phyloP scores from a whole-genome alignment of 2,797 vertebrate genomes.

The Crax fasciolata region DNA sequence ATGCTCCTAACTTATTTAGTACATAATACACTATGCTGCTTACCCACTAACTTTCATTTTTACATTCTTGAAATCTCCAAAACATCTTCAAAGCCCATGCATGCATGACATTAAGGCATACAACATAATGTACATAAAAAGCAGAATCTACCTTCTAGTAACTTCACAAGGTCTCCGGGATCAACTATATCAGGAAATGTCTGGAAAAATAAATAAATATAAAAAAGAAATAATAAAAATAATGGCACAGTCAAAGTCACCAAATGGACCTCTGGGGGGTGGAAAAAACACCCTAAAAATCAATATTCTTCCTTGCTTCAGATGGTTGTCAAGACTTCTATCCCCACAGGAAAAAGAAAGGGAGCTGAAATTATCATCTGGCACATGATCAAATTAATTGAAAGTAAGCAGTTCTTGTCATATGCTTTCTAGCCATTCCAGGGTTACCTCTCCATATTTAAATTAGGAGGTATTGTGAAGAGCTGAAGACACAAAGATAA shows the following conservation, averaged over 20 bases:
- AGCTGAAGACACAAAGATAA: background rate
- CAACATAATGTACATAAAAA: constrained; percentile 11
- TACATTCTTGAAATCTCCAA: background rate
- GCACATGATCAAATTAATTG: background rate
- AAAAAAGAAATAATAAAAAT: background rate
- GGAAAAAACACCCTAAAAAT: background rate
- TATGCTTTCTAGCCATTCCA: background rate
- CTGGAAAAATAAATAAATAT: constrained; percentile 76
- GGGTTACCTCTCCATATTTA: background rate
- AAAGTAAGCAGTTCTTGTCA: background rate
- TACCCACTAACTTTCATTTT: background rate
- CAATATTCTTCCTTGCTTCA: background rate
- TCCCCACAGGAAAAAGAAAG: background rate
- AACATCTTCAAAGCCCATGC: background rate
- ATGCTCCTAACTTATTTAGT: background rate
- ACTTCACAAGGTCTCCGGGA: constrained; percentile 91
- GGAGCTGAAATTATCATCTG: background rate
- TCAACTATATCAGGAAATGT: constrained; percentile 89
- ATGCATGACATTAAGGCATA: background rate
- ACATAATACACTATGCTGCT: background rate
- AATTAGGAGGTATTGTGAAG: background rate
- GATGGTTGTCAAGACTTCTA: background rate
- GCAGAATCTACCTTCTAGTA: constrained; percentile 90
- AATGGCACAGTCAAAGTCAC: background rate
- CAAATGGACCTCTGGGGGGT: background rate